Percentiles rank a stretch among this genome's conserved stretches.
Conservation (phyloP, 2,797 vertebrate species). For the Karalla daura region DNA sequence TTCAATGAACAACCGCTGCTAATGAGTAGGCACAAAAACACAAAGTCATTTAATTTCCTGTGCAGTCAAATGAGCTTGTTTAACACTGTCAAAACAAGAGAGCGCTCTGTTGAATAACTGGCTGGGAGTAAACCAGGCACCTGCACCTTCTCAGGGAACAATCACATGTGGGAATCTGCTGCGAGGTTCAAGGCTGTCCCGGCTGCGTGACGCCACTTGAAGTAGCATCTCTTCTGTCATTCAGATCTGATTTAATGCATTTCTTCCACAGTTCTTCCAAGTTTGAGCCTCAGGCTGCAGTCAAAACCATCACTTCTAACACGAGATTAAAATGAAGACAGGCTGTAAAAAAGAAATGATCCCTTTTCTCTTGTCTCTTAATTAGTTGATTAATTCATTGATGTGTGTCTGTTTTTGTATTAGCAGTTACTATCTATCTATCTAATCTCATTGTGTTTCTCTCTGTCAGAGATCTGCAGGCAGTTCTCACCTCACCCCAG, state of each 20-base stretch:
- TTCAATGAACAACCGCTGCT: constrained; percentile 8
- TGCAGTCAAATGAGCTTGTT: constrained; percentile 9
- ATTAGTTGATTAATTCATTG: too few relatives aligned
- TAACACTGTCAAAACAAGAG: background rate
- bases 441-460: too few relatives aligned
- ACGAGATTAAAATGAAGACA: background rate
- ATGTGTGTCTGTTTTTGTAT: too few relatives aligned
- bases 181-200: background rate
- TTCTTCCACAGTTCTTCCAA: background rate
- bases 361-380: too few relatives aligned
- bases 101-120: constrained; percentile 24
- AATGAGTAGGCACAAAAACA: constrained; percentile 14
- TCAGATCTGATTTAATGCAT: constrained; percentile 27
- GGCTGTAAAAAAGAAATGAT: too few relatives aligned
- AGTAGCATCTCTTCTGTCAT: background rate
- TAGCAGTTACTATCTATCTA: too few relatives aligned
- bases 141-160: too few relatives aligned
- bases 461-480: too few relatives aligned
- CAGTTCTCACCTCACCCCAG: too few relatives aligned
- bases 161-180: background rate
- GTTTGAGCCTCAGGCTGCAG: constrained; percentile 5
- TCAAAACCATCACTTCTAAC: background rate
- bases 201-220: constrained; percentile 9
- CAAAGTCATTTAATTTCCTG: constrained; percentile 4
- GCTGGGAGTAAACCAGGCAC: constrained; percentile 2